Conservation (phyloP, 2,113 vertebrate species). For the Calyptomena viridis region DNA sequence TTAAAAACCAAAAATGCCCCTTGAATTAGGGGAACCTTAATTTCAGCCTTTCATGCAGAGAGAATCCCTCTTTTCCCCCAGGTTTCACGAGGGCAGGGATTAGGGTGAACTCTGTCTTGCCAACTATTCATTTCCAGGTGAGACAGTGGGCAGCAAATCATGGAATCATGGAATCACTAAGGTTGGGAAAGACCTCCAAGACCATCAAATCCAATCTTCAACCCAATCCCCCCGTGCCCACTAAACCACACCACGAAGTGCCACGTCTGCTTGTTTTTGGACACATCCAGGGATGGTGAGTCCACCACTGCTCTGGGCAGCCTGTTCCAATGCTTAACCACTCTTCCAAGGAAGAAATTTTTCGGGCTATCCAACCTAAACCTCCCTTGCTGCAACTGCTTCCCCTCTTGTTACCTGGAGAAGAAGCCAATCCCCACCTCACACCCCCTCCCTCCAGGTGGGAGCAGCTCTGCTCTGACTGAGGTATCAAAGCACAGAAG, state of each 20-base stretch:
- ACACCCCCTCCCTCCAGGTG: neutral
- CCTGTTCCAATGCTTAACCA: too few relatives aligned
- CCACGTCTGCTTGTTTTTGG: neutral
- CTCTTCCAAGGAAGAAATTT: too few relatives aligned
- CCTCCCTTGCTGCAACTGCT: too few relatives aligned
- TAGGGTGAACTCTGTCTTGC: neutral
- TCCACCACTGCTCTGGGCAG: neutral
- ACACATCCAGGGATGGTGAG: neutral
- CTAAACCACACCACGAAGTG: neutral
- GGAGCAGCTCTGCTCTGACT: neutral
- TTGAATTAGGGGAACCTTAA: neutral
- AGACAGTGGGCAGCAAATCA: neutral
- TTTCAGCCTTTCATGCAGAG: neutral
- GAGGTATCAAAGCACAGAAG: neutral
- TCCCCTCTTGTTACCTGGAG: too few relatives aligned
- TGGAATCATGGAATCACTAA: neutral
- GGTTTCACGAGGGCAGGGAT: neutral
- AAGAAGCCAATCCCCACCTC: too few relatives aligned
- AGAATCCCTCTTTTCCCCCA: neutral
- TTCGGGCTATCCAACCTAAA: too few relatives aligned
- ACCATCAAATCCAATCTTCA: neutral
- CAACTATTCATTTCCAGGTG: neutral
- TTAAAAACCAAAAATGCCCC: neutral
- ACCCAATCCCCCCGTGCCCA: neutral
- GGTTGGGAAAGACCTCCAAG: neutral